These are phyloP conservation scores for Eupsilia transversa DNA, from an alignment of 2,888 invertebrate genomes.

Conservation along the genomic window DNA sequence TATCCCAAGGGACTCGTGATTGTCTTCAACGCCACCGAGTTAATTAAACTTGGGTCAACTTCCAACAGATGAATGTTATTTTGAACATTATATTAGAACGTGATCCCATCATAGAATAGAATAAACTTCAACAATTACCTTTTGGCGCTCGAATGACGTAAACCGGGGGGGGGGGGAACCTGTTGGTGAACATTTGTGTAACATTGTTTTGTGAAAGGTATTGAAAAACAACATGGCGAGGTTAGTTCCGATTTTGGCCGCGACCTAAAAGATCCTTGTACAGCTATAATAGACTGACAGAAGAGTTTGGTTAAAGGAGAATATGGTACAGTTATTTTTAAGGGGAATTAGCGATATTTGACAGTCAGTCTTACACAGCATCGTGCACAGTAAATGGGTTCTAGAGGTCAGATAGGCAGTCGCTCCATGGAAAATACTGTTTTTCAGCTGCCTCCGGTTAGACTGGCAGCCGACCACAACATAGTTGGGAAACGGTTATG, in stretches of 20 bases:
- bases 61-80: conserved; percentile 24
- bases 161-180: too few relatives aligned
- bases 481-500: neutral
- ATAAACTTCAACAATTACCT: neutral
- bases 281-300: neutral
- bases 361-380: too few relatives aligned
- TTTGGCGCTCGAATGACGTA: neutral
- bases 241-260: too few relatives aligned
- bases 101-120: conserved; percentile 4
- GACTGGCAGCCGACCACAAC: neutral
- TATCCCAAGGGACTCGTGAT: conserved; percentile 31
- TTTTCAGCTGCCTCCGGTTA: neutral
- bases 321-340: neutral
- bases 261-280: neutral
- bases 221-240: too few relatives aligned
- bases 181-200: neutral
- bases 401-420: neutral
- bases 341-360: neutral
- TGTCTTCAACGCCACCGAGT: conserved; percentile 30
- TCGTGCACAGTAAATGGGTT: neutral
- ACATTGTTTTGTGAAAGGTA: neutral
- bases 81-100: conserved; percentile 20
- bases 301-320: neutral
- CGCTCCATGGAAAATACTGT: neutral
- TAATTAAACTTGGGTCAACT: conserved; percentile 47